A percentile compares a stretch with the other conserved stretches of the same genome.
Evolutionary conservation across 2,888 invertebrate species (phyloP).

Genomic region (Drosophila maculinotata): DNA sequence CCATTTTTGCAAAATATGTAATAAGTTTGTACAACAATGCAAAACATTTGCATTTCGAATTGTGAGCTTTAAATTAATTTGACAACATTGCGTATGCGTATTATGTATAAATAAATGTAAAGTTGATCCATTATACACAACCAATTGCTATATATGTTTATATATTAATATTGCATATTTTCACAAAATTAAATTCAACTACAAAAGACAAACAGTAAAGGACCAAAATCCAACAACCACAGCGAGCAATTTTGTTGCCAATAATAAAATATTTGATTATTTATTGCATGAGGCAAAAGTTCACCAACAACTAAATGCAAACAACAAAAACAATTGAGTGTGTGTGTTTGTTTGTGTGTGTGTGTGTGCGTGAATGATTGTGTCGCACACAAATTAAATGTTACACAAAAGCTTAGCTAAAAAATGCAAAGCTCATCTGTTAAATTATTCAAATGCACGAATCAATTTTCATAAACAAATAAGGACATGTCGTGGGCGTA

Average conservation of each 20-base stretch:
- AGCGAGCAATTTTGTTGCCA: conserved; percentile 44
- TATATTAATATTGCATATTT: conserved; percentile 36
- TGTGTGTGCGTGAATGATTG: conserved; percentile 16
- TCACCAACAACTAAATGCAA: conserved; percentile 54
- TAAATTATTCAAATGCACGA: conserved; percentile 72
- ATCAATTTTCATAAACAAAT: conserved; percentile 74
- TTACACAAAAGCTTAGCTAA: conserved; percentile 53
- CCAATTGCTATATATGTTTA: conserved; percentile 21
- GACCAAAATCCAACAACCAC: conserved; percentile 37
- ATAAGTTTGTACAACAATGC: too few relatives aligned
- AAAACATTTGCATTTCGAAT: conserved; percentile 1
- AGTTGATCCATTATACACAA: conserved; percentile 27
- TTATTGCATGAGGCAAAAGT: conserved; percentile 52
- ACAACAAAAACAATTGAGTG: conserved; percentile 31
- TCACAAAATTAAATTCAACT: conserved; percentile 43
- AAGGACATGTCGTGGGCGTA: conserved; percentile 29
- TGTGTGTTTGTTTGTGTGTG: conserved; percentile 5
- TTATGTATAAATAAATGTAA: conserved; percentile 19
- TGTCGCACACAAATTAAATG: conserved; percentile 43
- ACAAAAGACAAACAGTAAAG: conserved; percentile 35
- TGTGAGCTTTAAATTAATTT: conserved; percentile 15
- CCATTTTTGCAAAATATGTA: neutral
- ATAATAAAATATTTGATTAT: conserved; percentile 68
- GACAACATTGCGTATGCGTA: conserved; percentile 31
- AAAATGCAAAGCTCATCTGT: conserved; percentile 49